Base-by-base conservation (phyloP, 2,113 vertebrate species). In the Meriones unguiculatus region DNA sequence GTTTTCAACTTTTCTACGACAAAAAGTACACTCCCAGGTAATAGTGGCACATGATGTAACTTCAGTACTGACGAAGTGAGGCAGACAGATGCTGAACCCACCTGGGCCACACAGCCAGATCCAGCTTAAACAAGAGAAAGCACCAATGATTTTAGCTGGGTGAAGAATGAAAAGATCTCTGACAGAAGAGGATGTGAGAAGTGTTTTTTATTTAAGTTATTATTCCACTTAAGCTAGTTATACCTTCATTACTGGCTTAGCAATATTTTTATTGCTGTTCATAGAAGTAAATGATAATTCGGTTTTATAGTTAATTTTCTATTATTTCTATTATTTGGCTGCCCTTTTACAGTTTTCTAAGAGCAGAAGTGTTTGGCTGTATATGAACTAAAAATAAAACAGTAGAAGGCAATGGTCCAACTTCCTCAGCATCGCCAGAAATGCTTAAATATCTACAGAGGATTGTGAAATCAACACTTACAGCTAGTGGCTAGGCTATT, bases 331-430 rank as follows among this genome's bases (percentile, higher is more conserved):
- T 92, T 85, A 41, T 87, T 92, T 92, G 65, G 76, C 2, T 22
- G 41, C 52, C 72, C 65, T 95, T 95, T 91, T 82, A 93, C 1
- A 73, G 0, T 92, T 24, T 25, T 81, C 46, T 78, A 69, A 88
- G 75, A 86, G 38, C 14, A 52, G 72, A 76, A 67, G 59, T 67
- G 80, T 90, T 89, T 77, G 73, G 7, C 90, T 75, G 24, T 57
- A 94, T 90, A 91, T 85, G 86, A 70, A 95, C 85, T 94, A 28
- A 92, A 96, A 97, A 94, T 64, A 87, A 93, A 95, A 92, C 65
- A 92, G 35, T 30, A 90, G 64, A 91, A 4, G 81, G 22, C 14
- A 86, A 35, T 28, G 90, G 25, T 93, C 12, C 22, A 92, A 13
- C 80, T 89, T 87, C 85, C 59, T 92, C 72, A 95, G 67, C 93